Conservation (phyloP, 1,140 invertebrate species). For the Carcinoscorpius rotundicauda region DNA sequence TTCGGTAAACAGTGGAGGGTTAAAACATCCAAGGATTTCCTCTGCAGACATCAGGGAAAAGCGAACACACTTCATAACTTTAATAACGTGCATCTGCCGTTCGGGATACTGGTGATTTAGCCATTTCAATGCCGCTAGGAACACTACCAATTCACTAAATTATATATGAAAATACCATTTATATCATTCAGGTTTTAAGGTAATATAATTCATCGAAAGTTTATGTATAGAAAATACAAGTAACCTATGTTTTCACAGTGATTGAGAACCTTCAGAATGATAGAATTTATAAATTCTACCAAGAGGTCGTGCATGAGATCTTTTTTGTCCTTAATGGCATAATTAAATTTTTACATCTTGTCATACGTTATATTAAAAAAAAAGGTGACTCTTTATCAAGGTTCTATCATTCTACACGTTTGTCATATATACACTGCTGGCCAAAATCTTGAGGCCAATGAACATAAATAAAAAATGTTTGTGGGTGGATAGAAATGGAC, state of each 20-base stretch:
- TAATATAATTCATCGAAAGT: not conserved
- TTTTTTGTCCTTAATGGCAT: not conserved
- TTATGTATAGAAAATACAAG: not conserved
- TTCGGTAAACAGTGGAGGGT: constrained; percentile 13
- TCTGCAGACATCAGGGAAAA: constrained; percentile 12
- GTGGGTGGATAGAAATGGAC: no score
- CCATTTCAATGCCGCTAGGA: constrained; percentile 15
- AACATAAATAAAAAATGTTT: no score
- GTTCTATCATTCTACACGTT: no score
- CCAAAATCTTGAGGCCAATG: no score
- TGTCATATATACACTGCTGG: no score
- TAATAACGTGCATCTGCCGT: constrained; percentile 1
- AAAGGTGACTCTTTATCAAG: no score
- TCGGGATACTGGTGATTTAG: constrained; percentile 9
- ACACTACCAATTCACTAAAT: constrained; percentile 12
- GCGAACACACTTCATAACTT: not conserved
- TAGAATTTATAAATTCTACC: no score
- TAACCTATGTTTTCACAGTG: not conserved
- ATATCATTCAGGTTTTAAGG: not conserved
- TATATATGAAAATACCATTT: not conserved
- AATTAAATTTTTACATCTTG: not conserved
- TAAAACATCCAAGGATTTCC: constrained; percentile 11
- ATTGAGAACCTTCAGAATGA: not conserved
- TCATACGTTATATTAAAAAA: no score
- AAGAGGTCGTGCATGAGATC: no score